Base-by-base conservation (phyloP, 2,888 invertebrate species). In the Drosophila dives region DNA sequence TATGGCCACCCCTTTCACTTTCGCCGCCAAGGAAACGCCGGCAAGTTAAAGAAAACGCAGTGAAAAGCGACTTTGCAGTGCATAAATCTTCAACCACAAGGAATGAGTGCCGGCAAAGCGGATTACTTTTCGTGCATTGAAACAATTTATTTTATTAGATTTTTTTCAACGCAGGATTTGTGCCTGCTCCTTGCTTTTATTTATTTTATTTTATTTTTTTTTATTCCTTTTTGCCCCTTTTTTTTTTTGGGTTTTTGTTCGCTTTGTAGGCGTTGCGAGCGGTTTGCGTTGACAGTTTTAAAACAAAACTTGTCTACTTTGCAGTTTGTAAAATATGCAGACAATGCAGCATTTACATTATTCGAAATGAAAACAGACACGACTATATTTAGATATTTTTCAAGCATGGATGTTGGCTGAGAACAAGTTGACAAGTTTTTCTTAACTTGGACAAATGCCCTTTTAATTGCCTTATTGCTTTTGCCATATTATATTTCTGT, bases 11-110 rank as follows among this genome's bases (percentile, higher is more conserved):
- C 89, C 87, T 90, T 89, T 90, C 77, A 75, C 85, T 87, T 90
- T 83, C 58, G 42, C 20, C 58, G 54, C 63, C 40, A 66, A 61
- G 64, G 64, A 45, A 71, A 70, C 50, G 40, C 50, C 53, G 32
- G 8, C 26, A 55, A n/a, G 38, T 38, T 63, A 54, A 68, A 56
- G 55, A 60, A 72, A 66, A 40, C 72, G 68, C 62, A 53, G 75
- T 59, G 66, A 73, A 83, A 86, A 86, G 73, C 77, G 76, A 71
- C 84, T 90, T 83, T 75, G 80, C 75, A 89, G 87, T 86, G 87
- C 85, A 88, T 88, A 88, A 88, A 88, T 88, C 87, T 88, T 73
- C 65, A 76, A 84, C 87, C 90, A 60, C 90, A 89, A 86, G 84
- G 82, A 83, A 81, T 74, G 86, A 80, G 84, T 56, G 61, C 72